Evolutionary conservation across 2,797 vertebrate species (phyloP).

Genomic region (Lophius americanus): DNA sequence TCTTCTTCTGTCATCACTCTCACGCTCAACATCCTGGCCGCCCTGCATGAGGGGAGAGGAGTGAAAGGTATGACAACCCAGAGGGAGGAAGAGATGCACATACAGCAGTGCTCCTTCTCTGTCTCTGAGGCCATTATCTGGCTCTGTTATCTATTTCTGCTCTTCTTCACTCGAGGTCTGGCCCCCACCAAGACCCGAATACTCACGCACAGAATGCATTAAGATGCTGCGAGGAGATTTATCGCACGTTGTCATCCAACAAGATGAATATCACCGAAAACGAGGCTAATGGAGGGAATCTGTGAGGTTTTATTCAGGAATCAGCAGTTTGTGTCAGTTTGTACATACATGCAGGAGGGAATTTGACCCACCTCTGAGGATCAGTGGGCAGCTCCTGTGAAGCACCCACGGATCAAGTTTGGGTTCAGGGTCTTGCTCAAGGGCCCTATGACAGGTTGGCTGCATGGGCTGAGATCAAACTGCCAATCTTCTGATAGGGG

Average conservation of each 20-base stretch:
- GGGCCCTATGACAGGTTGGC: too few relatives aligned
- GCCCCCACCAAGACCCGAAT: conserved; percentile 40
- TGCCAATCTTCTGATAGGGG: too few relatives aligned
- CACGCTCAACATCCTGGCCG: conserved; percentile 58
- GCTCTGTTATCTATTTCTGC: conserved; percentile 62
- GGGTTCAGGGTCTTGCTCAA: too few relatives aligned
- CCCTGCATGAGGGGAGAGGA: conserved; percentile 32
- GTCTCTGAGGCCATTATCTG: conserved; percentile 51
- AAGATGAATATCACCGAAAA: neutral
- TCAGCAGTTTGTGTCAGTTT: neutral
- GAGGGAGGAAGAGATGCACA: conserved; percentile 30
- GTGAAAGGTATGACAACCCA: conserved; percentile 24
- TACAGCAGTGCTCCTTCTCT: conserved; percentile 13
- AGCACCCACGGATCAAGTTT: too few relatives aligned
- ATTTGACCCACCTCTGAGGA: too few relatives aligned
- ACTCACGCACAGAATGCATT: conserved; percentile 29
- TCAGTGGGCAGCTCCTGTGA: too few relatives aligned
- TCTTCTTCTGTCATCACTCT: conserved; percentile 74
- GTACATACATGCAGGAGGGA: too few relatives aligned
- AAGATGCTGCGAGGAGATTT: conserved; percentile 15
- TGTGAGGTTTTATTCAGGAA: neutral
- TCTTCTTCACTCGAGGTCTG: conserved; percentile 60
- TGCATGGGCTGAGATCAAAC: too few relatives aligned
- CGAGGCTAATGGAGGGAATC: conserved; percentile 8
- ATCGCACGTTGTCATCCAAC: conserved; percentile 18